phyloP scores from a whole-genome alignment of 1,140 invertebrate species.

The Megalopta genalis region DNA sequence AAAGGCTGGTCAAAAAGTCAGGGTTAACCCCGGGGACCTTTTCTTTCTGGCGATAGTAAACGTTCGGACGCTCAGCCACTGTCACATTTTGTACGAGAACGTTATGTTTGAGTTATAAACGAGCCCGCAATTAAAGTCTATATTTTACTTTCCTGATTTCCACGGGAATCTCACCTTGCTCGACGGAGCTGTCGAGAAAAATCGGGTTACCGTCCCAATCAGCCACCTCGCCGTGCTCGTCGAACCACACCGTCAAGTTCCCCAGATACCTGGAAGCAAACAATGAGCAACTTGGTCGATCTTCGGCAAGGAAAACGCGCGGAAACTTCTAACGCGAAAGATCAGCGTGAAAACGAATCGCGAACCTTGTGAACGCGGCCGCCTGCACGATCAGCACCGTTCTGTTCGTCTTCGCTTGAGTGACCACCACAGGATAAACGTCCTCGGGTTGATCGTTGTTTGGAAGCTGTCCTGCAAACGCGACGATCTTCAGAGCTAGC shows the following conservation, averaged over 20 bases:
- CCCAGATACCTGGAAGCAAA: conserved; percentile 64
- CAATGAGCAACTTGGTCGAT: neutral
- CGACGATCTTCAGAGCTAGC: neutral
- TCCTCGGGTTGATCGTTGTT: conserved; percentile 81
- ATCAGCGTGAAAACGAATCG: neutral
- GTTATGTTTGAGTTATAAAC: too few species aligned
- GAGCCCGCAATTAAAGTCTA: too few species aligned
- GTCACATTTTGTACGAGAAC: too few species aligned
- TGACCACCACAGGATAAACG: conserved; percentile 85
- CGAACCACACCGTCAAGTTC: conserved; percentile 84
- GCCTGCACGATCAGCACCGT: conserved; percentile 87
- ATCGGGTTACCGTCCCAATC: conserved; percentile 88
- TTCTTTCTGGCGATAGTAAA: too few species aligned
- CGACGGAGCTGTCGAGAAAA: conserved; percentile 83
- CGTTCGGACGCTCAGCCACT: too few species aligned
- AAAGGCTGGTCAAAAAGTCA: too few species aligned
- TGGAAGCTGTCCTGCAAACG: conserved; percentile 75
- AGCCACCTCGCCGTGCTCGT: conserved; percentile 85
- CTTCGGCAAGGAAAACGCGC: neutral
- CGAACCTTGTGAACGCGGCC: conserved; percentile 83
- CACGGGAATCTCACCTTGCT: conserved; percentile 80
- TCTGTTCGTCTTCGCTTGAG: conserved; percentile 79
- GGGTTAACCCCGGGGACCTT: too few species aligned
- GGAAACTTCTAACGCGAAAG: too few species aligned
- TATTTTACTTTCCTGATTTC: neutral